Evolutionary conservation across 2,113 vertebrate species (phyloP), one percentile per base, ranked within the genome.

Genomic region (Varanus komodoensis): DNA sequence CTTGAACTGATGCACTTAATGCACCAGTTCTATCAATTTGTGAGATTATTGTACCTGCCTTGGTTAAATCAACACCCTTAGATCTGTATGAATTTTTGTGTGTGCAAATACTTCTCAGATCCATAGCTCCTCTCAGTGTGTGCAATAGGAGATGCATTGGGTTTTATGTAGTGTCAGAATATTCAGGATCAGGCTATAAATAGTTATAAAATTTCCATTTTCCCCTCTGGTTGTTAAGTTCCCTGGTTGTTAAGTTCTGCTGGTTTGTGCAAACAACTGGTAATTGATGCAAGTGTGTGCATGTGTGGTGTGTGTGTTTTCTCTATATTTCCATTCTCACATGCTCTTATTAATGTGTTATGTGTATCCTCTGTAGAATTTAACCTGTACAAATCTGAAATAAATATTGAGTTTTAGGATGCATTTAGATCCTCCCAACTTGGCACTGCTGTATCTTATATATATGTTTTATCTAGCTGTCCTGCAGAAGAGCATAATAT

Each of bases 31-130:
- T 52, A 90, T 78, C 69, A 88, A 91, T 12, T 38, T 90, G 77
- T 48, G 52, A 89, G 57, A 61, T 90, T 93, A 27, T 77, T 54
- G 67, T 4, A 73, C 82, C 74, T 86, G 3, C 82, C 93, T 92
- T 91, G 69, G 19, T 21, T 3, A 87, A 64, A 87, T 38, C 38
- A 75, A 74, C 80, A 77, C 4, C 3, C 54, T 68, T 29, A 52
- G 4, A 89, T 91, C 88, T 87, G 34, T 38, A 74, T 23, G 68
- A 61, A 25, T 0, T 73, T 14, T 1, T 1, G 34, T 87, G 52
- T 82, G 23, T 19, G 91, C 3, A 6, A 86, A 0, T 27, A 0
- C 12, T 68, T 89, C 84, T 0, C 57, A 48, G 77, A 88, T 80
- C 73, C 82, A 86, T 54, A 1, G 78, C 83, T 32, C 38, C 17